A percentile compares a stretch with the other conserved stretches of the same genome.
These are phyloP conservation scores for Steatornis caripensis DNA, from an alignment of 2,113 vertebrate species.

Conservation along the genomic window DNA sequence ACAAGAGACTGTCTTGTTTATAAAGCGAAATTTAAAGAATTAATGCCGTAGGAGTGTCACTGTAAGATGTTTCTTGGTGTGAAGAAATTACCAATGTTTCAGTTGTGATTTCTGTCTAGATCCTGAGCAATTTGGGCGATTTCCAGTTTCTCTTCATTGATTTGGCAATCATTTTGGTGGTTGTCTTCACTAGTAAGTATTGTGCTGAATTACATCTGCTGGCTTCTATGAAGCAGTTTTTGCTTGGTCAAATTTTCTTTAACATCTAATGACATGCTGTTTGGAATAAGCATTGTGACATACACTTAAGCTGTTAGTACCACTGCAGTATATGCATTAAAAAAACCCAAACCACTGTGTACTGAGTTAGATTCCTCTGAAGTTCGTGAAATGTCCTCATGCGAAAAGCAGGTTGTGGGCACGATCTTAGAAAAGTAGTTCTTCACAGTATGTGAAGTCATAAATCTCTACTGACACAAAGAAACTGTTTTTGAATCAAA, in stretches of 20 bases:
- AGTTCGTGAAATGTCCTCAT: background rate
- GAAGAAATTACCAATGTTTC: background rate
- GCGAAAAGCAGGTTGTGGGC: background rate
- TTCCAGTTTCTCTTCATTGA: conserved; percentile 99
- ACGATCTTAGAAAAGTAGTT: background rate
- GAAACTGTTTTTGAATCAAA: background rate
- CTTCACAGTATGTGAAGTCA: background rate
- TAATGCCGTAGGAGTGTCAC: fast-evolving
- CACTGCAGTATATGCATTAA: background rate
- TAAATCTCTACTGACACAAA: background rate
- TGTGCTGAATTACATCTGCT: background rate
- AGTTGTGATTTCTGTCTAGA: conserved; percentile 70
- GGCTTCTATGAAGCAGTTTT: background rate
- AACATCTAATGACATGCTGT: background rate
- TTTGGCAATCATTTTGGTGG: conserved; percentile 91
- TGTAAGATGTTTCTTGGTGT: background rate
- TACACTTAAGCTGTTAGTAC: background rate
- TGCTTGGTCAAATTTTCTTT: background rate
- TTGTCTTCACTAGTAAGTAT: conserved; percentile 97
- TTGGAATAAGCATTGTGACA: background rate
- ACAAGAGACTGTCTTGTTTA: background rate
- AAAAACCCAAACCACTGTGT: background rate
- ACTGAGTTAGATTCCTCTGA: background rate
- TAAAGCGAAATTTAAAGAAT: background rate
- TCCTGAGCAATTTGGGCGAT: conserved; percentile 93